Base-by-base conservation (phyloP, 2,113 vertebrate genomes). In the Tricholaema leucomelas region DNA sequence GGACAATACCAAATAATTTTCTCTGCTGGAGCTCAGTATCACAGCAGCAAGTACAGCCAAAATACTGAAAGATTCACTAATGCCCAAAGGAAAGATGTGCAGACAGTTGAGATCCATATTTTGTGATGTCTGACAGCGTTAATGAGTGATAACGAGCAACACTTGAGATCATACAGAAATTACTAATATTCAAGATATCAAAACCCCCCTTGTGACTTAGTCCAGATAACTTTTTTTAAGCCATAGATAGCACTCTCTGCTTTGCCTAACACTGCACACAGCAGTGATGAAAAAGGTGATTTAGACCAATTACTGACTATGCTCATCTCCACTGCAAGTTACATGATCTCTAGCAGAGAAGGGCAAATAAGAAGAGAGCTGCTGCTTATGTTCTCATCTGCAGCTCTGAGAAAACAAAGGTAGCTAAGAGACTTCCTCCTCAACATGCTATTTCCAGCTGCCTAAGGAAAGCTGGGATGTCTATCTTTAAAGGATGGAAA, bases 131-230 rank as follows among this genome's bases (percentile, higher is more conserved):
- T 88, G 84, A 78, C 84, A 88, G 82, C n/a, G 12, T 55, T 86
- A 86, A 88, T 71, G 80, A 90, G 77, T 56, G 86, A 71, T 91
- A 93, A 94, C 44, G 55, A 96, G 63, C 44, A 79, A 69, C 71
- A 69, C 81, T 65, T 67, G 48, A 89, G 81, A 92, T 81, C 54
- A 79, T 9, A 85, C 42, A 79, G 66, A 69, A 90, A 93, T 73
- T 52, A 56, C 78, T 33, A 65, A 75, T 56, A 58, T 25, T 54
- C n/a, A 44, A 76, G 81, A 20, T 88, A 75, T n/a, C 67, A 82
- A 82, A 75, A 18, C 1, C 5, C 18, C 46, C 42, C 54, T 70
- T 46, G 33, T 65, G 81, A 72, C 78, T 89, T n/a, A 42, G 36
- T 52, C 36, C 72, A 85, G 59, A 40, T 33, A 55, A 76, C 24